phyloP scores from a whole-genome alignment of 2,888 invertebrate genomes.

The Orthosia cruda region DNA sequence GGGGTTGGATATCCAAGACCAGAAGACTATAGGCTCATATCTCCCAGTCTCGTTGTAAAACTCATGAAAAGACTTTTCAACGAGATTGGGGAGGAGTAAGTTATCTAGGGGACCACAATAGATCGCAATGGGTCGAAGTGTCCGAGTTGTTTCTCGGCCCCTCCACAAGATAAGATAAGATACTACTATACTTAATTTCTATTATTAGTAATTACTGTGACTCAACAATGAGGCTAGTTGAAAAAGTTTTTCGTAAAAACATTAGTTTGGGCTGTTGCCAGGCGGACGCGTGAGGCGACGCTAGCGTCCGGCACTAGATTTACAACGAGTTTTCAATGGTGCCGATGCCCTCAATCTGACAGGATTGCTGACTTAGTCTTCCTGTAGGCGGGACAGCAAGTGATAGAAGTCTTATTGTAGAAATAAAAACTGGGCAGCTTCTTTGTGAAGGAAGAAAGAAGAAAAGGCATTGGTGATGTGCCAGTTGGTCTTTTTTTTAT shows the following conservation, averaged over 20 bases:
- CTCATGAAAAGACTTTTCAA: too few species aligned
- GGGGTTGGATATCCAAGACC: too few species aligned
- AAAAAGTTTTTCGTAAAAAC: conserved; percentile 64
- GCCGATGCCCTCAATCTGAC: conserved; percentile 53
- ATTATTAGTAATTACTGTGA: conserved; percentile 29
- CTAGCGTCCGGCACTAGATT: conserved; percentile 60
- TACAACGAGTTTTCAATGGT: conserved; percentile 59
- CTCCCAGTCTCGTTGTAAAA: too few species aligned
- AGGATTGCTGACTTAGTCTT: conserved; percentile 49
- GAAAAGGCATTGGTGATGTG: conserved; percentile 6
- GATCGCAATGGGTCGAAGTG: too few species aligned
- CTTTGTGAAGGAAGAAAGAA: background rate
- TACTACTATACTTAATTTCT: too few species aligned
- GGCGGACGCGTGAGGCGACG: conserved; percentile 51
- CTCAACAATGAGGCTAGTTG: conserved; percentile 33
- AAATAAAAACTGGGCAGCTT: conserved; percentile 6
- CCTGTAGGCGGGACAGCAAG: conserved; percentile 27
- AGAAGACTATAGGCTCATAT: too few species aligned
- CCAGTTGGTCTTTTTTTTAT: background rate
- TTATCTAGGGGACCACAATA: too few species aligned
- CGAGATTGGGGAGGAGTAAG: too few species aligned
- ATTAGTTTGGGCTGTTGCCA: conserved; percentile 67
- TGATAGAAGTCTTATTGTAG: conserved; percentile 25
- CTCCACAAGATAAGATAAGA: too few species aligned
- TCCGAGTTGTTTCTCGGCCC: too few species aligned